These are phyloP conservation scores for Stylophora pistillata DNA, from an alignment of 64 coral and sea anemone genomes.

Conservation along the genomic window DNA sequence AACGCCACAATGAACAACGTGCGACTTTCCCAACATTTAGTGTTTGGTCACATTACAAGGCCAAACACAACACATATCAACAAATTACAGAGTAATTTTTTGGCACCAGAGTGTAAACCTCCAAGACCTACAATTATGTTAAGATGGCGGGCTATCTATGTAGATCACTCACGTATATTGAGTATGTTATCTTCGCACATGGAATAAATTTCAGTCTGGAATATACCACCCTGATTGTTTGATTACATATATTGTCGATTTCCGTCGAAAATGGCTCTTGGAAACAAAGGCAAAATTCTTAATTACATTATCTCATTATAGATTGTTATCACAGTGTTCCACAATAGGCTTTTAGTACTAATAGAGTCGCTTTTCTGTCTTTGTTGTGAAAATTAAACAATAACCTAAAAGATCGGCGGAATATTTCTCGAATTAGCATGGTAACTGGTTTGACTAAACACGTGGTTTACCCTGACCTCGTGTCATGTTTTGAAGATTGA, in stretches of 20 bases:
- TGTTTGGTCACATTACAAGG: neutral
- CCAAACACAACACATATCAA: neutral
- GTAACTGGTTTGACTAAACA: constrained; percentile 1
- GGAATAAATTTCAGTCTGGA: constrained; percentile 40
- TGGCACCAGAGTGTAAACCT: neutral
- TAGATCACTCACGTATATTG: neutral
- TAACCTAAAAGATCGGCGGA: neutral
- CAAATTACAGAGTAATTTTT: neutral
- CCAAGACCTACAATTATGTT: neutral
- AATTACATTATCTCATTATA: constrained; percentile 25
- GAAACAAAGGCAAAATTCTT: neutral
- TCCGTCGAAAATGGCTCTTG: neutral
- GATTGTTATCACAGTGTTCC: neutral
- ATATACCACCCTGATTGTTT: constrained; percentile 23
- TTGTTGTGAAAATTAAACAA: constrained; percentile 24
- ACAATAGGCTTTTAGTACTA: neutral
- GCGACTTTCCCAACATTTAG: neutral
- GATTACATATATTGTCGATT: neutral
- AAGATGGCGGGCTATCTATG: neutral
- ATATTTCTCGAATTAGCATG: neutral
- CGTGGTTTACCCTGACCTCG: constrained; percentile 38
- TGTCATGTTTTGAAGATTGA: neutral
- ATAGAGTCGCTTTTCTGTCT: neutral
- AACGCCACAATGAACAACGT: constrained; percentile 40
- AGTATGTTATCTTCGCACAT: constrained; percentile 17